Conservation (phyloP, 1,140 invertebrate genomes). For the Megalonaias nervosa region DNA sequence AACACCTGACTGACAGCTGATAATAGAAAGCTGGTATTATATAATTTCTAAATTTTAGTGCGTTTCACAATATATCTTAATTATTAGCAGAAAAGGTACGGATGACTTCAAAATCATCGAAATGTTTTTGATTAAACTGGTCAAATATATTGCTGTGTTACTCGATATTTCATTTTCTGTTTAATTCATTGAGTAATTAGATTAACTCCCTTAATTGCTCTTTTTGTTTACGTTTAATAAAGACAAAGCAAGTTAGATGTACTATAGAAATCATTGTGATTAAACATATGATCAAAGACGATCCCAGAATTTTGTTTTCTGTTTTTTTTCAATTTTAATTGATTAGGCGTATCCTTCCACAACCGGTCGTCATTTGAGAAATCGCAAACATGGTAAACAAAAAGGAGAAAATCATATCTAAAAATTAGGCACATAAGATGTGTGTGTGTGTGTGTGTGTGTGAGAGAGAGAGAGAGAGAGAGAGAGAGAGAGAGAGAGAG, state of each 20-base stretch:
- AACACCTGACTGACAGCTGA: too few species aligned
- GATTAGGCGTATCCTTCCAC: not conserved
- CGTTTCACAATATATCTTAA: too few species aligned
- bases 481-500: constrained; percentile 5
- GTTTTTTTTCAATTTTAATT: not conserved
- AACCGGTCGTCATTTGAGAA: too few species aligned
- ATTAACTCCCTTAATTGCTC: not conserved
- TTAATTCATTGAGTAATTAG: not conserved
- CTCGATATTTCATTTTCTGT: too few species aligned
- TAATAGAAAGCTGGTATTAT: too few species aligned
- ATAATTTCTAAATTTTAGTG: too few species aligned
- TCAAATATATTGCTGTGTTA: too few species aligned
- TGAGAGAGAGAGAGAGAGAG: not conserved
- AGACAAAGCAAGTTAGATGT: not conserved
- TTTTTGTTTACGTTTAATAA: not conserved
- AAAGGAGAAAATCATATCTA: not conserved
- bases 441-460: not conserved
- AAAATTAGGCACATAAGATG: not conserved
- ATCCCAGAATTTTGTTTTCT: not conserved
- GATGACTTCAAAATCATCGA: too few species aligned
- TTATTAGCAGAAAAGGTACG: too few species aligned
- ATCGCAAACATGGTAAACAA: not conserved
- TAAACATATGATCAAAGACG: not conserved
- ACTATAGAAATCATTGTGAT: not conserved
- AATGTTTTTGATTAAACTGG: too few species aligned